phyloP scores from a whole-genome alignment of 2,888 invertebrate genomes.

The Hartigia nigra region DNA sequence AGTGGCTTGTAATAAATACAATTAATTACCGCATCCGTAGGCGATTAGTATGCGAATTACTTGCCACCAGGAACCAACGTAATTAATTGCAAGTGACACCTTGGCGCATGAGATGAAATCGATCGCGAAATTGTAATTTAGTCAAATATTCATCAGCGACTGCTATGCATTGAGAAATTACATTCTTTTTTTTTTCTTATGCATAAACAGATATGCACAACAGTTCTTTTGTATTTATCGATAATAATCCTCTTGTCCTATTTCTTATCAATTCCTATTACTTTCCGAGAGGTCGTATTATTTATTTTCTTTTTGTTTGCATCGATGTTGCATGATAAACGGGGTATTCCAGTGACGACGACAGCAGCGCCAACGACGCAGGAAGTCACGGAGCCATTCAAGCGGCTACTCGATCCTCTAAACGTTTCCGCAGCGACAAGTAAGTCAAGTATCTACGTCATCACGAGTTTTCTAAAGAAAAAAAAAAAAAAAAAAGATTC shows the following conservation, averaged over 20 bases:
- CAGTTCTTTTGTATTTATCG: not conserved
- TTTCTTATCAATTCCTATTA: not conserved
- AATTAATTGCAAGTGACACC: not conserved
- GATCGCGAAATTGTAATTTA: not conserved
- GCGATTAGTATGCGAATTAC: not conserved
- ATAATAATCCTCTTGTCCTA: not conserved
- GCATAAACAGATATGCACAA: too few relatives aligned
- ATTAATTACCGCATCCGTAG: not conserved
- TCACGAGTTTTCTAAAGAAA: not conserved
- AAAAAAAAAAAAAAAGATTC: not conserved
- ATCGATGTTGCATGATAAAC: constrained; percentile 62
- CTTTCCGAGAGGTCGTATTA: constrained; percentile 24
- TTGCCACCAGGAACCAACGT: not conserved
- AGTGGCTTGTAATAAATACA: not conserved
- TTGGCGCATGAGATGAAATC: not conserved
- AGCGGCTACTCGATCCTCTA: constrained; percentile 54
- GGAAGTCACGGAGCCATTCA: constrained; percentile 53
- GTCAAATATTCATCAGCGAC: not conserved
- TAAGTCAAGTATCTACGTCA: constrained; percentile 44
- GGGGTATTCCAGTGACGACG: constrained; percentile 60
- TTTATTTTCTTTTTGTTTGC: constrained; percentile 52
- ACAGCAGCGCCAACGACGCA: constrained; percentile 57
- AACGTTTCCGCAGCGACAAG: constrained; percentile 47
- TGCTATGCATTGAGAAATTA: not conserved
- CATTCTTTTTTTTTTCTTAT: not conserved